Base-by-base conservation (phyloP, 2,888 invertebrate species). In the Ophioninae sp. region DNA sequence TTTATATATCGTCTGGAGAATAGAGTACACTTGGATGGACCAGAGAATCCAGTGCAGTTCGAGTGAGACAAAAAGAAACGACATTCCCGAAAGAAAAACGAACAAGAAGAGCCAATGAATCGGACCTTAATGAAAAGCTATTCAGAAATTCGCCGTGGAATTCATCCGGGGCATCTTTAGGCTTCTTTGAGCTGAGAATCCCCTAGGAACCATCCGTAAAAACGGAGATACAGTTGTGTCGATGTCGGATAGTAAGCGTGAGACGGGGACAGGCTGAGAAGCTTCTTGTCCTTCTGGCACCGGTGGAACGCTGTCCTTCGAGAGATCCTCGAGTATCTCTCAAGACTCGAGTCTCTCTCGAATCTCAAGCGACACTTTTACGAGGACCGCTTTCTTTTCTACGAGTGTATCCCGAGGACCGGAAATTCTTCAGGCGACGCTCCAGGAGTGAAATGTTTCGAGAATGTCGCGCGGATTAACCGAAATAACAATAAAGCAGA, bases 91-190 rank as follows among this genome's bases (percentile, higher is more conserved):
- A 51, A 23, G 72, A 68, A 74, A 79, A 77, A 72, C 30, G 73
- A 51, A 80, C 84, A 86, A 87, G 88, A 89, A 86, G 86, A 87
- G 83, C 81, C 86, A 88, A 90, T 90, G 88, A 91, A 90, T 89
- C 87, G 86, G 85, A 85, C 82, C 88, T 87, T 89, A 88, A 90
- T 90, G 89, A 91, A 90, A 91, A 90, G 87, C 89, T 87, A 90
- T 91, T 91, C 88, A 88, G 86, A 87, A 87, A 89, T 90, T 87
- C 82, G 71, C 83, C 58, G 69, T 69, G 61, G 79, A 79, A 76
- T 73, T 59, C 69, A 74, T 73, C 30, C 41, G 74, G 71, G 79
- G 41, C 67, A 72, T 81, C 80, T 84, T 83, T 75, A 69, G 79
- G 81, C 81, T 78, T 83, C 76, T 76, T 82, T 82, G 74, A 72